Base-by-base conservation (phyloP, 2,113 vertebrate species). In the Suricata suricatta region DNA sequence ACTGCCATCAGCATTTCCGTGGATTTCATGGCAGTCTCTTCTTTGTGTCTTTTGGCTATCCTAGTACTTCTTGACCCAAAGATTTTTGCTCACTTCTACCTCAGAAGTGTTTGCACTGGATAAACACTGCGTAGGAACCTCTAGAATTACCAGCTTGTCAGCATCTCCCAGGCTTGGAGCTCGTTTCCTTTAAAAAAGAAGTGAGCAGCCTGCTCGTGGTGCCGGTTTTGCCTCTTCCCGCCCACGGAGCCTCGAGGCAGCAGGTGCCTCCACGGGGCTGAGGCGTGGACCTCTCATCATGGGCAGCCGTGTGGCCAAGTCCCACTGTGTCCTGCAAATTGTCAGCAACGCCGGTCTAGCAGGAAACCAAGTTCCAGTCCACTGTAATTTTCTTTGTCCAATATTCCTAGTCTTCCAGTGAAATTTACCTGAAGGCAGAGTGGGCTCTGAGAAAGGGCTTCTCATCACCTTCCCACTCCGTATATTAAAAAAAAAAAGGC, bases 81-180 rank as follows among this genome's bases (percentile, higher is more conserved):
- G 50, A 71, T 29, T 57, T 64, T 72, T 41, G 29, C 68, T 91
- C 41, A 81, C 68, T 74, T 95, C 68, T 82, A 52, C n/a, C 83
- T 27, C 79, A 23, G 41, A 76, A 16, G 16, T 19, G 72, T 94
- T 84, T 25, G 13, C 52, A 85, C 66, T 47, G 10, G n/a, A 31
- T 87, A 57, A 93, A 87, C 31, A 41, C 50, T 14, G 7, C 44
- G n/a, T 66, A 82, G 76, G 72, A 91, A 57, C 86, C 52, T 79
- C 81, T 89, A 21, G 47, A 96, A 95, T 80, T 72, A 89, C 72
- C 92, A 83, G 92, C 77, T 95, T 64, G 44, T 96, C 92, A 19
- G 6, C 82, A 47, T 92, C 64, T 82, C 69, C 77, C 25, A 12
- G 35, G 35, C 57, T 85, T 10, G 33, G 60, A 85, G 33, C 38